phyloP scores from a whole-genome alignment of 2,113 vertebrate genomes.

The Dipodomys ordii region DNA sequence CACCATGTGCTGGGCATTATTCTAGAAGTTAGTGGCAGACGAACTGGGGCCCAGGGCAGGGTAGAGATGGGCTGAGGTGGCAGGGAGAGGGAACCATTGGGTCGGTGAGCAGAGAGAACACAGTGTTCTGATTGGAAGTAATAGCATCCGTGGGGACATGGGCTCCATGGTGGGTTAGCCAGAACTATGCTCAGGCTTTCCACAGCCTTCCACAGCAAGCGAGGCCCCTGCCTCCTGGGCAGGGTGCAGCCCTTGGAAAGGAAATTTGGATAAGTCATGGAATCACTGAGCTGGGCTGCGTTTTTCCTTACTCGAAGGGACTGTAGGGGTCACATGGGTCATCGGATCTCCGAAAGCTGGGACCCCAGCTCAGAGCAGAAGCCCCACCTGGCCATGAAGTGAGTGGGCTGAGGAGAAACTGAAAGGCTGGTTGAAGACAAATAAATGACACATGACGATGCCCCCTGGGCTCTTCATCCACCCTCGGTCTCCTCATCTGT shows the following conservation, averaged over 20 bases:
- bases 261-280: neutral
- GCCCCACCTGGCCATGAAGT: neutral
- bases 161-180: neutral
- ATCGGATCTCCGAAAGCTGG: neutral
- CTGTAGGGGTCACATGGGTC: neutral
- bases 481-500: neutral
- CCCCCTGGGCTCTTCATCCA: neutral
- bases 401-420: neutral
- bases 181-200: neutral
- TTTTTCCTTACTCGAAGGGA: neutral
- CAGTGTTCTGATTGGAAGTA: neutral
- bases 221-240: neutral
- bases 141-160: fast-evolving
- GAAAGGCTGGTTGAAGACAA: neutral
- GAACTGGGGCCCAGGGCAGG: neutral
- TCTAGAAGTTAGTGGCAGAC: neutral
- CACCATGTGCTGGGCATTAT: neutral
- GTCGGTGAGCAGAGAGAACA: neutral
- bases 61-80: neutral
- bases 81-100: neutral
- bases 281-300: neutral
- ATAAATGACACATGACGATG: no score
- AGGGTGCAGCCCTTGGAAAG: neutral
- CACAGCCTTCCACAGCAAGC: neutral
- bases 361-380: slow-evolving; percentile 8